Evolutionary conservation across 2,888 invertebrate genomes (phyloP), one percentile per base, ranked within the genome.

Genomic region (Ichneumon xanthorius): DNA sequence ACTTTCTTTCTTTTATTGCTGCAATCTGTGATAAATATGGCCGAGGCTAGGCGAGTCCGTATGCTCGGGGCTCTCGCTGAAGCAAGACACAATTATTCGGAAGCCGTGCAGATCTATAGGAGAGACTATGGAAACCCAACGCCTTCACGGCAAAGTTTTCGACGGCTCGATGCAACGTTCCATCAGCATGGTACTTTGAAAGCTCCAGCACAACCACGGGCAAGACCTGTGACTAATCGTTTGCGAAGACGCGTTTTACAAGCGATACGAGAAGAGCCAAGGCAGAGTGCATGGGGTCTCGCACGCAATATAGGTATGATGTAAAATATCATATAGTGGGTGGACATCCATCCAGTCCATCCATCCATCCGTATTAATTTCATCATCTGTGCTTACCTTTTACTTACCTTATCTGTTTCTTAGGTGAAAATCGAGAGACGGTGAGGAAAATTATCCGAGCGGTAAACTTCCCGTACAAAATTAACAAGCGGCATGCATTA

Each of bases 381-480:
- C 2, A n/a, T 55, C 19, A 22, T 6, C 2, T 16, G 19, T 22
- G 1, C 22, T 22, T 22, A 22, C 22, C 22, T 22, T 1, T 22
- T 2, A n/a, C 19, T 4, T 22, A 53, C 53, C 37, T n/a, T 50
- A n/a, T 4, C 58, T 78, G 11, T 40, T 58, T 2, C 40, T 7
- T 22, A 73, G 80, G 19, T 0, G 16, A 45, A 4, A 68, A 73
- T 55, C 53, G 75, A 16, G 75, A 80, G 37, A 75, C 68, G 4
- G 50, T 50, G 0, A 37, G 68, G 2, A 45, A 75, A 50, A 75
- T 80, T 5, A 30, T 80, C 6, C 30, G 80, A 0, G 16, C 26
- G 11, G 61, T 48, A 0, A 73, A 80, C 26, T 80, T 48, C 5
- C 73, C 80, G 5, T 80, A 67, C 45, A 80, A 80, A 37, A 5